These are phyloP conservation scores for Muscidifurax raptorellus DNA, from an alignment of 1,140 invertebrate genomes.

Conservation along the genomic window DNA sequence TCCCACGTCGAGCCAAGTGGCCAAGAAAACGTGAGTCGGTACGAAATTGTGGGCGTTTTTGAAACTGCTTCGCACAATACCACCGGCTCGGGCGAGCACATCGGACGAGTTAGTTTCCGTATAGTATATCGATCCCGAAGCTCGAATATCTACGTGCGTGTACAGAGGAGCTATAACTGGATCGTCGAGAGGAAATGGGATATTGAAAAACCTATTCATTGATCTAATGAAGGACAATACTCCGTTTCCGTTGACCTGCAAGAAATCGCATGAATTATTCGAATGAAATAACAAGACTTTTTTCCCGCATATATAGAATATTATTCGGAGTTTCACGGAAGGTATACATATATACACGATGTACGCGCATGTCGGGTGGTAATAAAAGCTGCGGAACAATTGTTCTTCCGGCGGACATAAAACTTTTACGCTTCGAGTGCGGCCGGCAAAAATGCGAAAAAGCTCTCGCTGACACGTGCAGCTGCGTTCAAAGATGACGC, in stretches of 20 bases:
- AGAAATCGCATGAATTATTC: constrained; percentile 49
- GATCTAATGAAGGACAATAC: constrained; percentile 92
- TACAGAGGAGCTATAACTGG: constrained; percentile 94
- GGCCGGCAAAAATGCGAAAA: neutral
- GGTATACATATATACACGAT: too few relatives aligned
- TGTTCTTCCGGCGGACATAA: too few relatives aligned
- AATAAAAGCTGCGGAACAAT: too few relatives aligned
- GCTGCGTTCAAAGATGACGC: constrained; percentile 46
- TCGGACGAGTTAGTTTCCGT: constrained; percentile 83
- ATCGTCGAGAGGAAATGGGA: constrained; percentile 92
- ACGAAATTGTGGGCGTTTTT: constrained; percentile 81
- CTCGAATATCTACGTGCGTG: constrained; percentile 91
- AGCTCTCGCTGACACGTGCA: constrained; percentile 51
- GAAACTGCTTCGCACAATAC: constrained; percentile 83
- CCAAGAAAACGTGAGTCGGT: constrained; percentile 78
- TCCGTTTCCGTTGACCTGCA: constrained; percentile 94
- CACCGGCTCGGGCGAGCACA: constrained; percentile 80
- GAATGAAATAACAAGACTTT: neutral
- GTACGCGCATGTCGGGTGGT: too few relatives aligned
- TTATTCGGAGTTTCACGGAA: too few relatives aligned
- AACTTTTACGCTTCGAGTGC: too few relatives aligned
- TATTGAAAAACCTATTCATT: constrained; percentile 89
- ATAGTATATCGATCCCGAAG: constrained; percentile 85
- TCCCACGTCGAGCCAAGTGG: constrained; percentile 84
- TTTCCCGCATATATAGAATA: too few relatives aligned